Evolutionary conservation across 2,888 invertebrate species (phyloP).

Genomic region (Synergus itoensis): DNA sequence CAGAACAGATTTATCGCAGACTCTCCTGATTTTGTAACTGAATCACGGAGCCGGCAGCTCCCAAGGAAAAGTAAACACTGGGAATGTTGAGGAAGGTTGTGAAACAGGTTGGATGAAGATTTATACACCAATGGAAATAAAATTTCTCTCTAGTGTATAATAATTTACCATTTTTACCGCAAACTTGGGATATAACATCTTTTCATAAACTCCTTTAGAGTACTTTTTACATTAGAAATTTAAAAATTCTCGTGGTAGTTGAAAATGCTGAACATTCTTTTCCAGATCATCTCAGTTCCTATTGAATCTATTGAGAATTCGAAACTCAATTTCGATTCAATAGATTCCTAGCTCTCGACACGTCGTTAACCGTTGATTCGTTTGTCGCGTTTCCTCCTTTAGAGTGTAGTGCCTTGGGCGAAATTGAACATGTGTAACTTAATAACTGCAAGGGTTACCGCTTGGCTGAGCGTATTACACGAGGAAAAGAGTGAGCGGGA

Average conservation of each 20-base stretch:
- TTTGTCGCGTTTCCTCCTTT: slow-evolving; percentile 30
- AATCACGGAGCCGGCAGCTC: slow-evolving; percentile 1
- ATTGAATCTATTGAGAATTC: slow-evolving; percentile 27
- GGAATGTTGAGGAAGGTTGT: slow-evolving; percentile 10
- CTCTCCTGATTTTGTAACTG: slow-evolving; percentile 27
- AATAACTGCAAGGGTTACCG: slow-evolving; percentile 55
- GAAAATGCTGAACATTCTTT: not conserved
- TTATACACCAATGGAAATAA: not conserved
- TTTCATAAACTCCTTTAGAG: too few species aligned
- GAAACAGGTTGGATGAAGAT: slow-evolving; percentile 10
- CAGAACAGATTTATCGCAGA: slow-evolving; percentile 25
- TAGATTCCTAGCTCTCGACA: slow-evolving; percentile 12
- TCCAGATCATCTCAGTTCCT: not conserved
- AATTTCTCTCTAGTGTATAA: not conserved
- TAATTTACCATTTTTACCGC: not conserved
- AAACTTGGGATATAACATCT: not conserved
- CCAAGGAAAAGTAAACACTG: slow-evolving; percentile 15
- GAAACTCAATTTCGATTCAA: slow-evolving; percentile 28
- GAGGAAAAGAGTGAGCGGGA: slow-evolving; percentile 50
- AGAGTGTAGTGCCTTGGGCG: slow-evolving; percentile 34
- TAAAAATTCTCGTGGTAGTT: too few species aligned
- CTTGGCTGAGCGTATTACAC: slow-evolving; percentile 54
- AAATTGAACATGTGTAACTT: slow-evolving; percentile 60
- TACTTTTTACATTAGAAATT: too few species aligned
- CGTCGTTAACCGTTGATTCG: slow-evolving; percentile 13